Percentiles rank a stretch among this genome's conserved stretches.
phyloP scores from a whole-genome alignment of 1,140 invertebrate species.

The Plectus sambesii region DNA sequence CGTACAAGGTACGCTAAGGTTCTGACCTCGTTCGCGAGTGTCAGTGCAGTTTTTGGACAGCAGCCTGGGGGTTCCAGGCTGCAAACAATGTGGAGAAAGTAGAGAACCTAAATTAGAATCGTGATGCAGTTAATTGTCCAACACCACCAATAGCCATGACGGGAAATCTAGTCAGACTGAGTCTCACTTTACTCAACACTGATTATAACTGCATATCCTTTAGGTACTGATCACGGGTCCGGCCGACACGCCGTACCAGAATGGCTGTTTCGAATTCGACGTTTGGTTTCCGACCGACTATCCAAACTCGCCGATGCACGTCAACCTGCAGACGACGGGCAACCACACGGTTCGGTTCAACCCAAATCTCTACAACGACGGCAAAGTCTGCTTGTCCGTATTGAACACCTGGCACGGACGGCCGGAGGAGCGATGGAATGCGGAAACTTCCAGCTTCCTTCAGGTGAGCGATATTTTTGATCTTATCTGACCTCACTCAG shows the following conservation, averaged over 20 bases:
- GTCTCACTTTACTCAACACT: slow-evolving; percentile 7
- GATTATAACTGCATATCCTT: slow-evolving; percentile 28
- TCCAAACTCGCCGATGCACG: slow-evolving; percentile 55
- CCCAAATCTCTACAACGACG: slow-evolving; percentile 91
- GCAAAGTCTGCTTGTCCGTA: slow-evolving; percentile 88
- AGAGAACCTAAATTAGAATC: no score
- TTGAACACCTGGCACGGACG: slow-evolving; percentile 91
- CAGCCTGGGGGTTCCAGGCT: no score
- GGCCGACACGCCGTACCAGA: slow-evolving; percentile 50
- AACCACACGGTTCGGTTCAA: slow-evolving; percentile 82
- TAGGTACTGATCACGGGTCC: slow-evolving; percentile 71
- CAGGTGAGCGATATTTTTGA: no score
- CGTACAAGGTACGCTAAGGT: no score
- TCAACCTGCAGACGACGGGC: slow-evolving; percentile 86
- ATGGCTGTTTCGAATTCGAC: slow-evolving; percentile 53
- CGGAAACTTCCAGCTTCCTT: slow-evolving; percentile 83
- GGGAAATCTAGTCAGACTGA: no score
- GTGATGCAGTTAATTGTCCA: no score
- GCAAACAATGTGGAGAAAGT: no score
- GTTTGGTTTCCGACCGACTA: slow-evolving; percentile 52
- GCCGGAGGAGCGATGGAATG: slow-evolving; percentile 95
- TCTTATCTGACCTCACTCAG: no score
- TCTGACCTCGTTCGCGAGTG: no score
- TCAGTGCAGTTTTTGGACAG: no score
- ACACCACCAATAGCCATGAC: no score